Conservation (phyloP, 2,113 vertebrate genomes). For the Percina caprodes region DNA sequence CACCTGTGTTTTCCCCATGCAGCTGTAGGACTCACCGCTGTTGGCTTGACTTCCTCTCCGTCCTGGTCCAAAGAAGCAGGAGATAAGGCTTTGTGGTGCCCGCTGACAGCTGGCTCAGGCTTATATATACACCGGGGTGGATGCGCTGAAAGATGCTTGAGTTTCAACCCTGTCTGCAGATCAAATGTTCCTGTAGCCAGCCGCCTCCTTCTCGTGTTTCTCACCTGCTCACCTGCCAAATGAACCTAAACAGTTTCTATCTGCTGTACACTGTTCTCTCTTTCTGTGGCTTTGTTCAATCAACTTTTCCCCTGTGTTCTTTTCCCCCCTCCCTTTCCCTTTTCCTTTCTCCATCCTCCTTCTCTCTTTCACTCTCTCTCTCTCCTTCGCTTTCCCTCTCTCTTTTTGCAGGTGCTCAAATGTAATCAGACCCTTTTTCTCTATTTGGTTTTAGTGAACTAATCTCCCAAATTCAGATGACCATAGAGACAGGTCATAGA, state of each 20-base stretch:
- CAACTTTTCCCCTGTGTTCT: conserved; percentile 17
- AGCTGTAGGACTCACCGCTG: conserved; percentile 75
- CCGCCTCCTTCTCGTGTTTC: conserved; percentile 87
- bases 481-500: conserved; percentile 24
- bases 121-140: conserved; percentile 89
- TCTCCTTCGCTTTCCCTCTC: background rate
- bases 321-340: background rate
- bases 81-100: conserved; percentile 68
- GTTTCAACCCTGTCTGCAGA: conserved; percentile 88
- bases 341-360: too few species aligned
- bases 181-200: conserved; percentile 88
- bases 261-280: conserved; percentile 28
- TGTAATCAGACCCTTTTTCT: conserved; percentile 37
- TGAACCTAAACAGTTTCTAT: conserved; percentile 90
- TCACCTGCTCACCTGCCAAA: conserved; percentile 89
- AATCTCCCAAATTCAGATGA: conserved; percentile 48
- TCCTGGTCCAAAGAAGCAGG: conserved; percentile 71
- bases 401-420: conserved; percentile 43
- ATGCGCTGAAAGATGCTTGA: conserved; percentile 87
- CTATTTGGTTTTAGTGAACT: conserved; percentile 29
- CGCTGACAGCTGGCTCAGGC: conserved; percentile 46
- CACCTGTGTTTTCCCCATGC: conserved; percentile 14
- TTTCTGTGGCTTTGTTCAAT: conserved; percentile 43
- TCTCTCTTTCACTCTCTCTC: background rate
- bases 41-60: conserved; percentile 59